Percentiles rank a stretch among this genome's conserved stretches.
Conservation (phyloP, 2,888 invertebrate genomes). For the Drosophila tanythrix region DNA sequence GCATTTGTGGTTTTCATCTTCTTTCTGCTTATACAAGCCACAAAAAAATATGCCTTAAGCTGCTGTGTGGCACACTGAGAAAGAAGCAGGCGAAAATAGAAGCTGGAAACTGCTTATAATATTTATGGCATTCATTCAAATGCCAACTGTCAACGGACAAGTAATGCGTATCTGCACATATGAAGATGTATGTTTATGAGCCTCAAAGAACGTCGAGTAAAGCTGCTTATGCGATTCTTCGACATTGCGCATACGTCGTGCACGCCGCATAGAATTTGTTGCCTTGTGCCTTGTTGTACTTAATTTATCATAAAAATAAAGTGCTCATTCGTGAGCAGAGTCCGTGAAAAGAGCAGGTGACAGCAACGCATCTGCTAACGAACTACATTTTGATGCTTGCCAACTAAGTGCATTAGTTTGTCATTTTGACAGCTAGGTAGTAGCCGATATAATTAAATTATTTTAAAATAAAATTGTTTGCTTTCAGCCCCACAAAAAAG, state of each 20-base stretch:
- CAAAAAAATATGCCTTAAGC: constrained; percentile 50
- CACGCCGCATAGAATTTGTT: constrained; percentile 14
- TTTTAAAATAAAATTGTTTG: background rate
- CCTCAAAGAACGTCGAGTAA: constrained; percentile 28
- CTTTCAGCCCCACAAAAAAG: background rate
- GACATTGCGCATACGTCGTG: constrained; percentile 57
- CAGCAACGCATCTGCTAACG: constrained; percentile 6
- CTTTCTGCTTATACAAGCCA: background rate
- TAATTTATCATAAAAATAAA: constrained; percentile 75
- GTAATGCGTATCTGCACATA: constrained; percentile 53
- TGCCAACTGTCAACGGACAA: constrained; percentile 73
- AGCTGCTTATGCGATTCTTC: constrained; percentile 53
- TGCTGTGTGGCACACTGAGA: constrained; percentile 42
- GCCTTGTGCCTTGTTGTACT: constrained; percentile 35
- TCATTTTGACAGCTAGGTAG: constrained; percentile 4
- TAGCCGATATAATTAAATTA: background rate
- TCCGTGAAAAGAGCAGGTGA: constrained; percentile 40
- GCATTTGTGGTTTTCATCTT: background rate
- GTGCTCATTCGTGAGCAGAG: constrained; percentile 50
- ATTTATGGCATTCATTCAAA: constrained; percentile 74
- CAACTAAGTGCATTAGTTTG: constrained; percentile 20
- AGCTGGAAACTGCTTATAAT: constrained; percentile 64
- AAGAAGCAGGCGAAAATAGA: constrained; percentile 17
- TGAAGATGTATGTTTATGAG: constrained; percentile 50
- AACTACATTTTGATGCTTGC: constrained; percentile 32